These are phyloP conservation scores for Apis dorsata DNA, from an alignment of 1,140 invertebrate species.

Conservation along the genomic window DNA sequence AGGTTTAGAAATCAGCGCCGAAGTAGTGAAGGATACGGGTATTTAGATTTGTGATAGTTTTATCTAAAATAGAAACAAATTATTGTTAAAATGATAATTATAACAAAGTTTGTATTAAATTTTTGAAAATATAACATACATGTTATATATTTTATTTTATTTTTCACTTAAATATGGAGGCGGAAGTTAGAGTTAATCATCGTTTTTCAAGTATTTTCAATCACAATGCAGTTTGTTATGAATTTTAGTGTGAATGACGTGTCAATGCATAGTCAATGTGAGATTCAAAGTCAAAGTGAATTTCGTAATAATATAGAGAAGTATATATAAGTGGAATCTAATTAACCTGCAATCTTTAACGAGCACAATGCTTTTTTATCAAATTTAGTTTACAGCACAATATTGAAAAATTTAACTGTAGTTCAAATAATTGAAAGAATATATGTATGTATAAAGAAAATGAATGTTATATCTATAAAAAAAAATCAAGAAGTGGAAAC, in stretches of 20 bases:
- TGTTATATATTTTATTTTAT: not conserved
- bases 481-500: slow-evolving; percentile 8
- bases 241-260: slow-evolving; percentile 58
- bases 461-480: slow-evolving; percentile 3
- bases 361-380: slow-evolving; percentile 21
- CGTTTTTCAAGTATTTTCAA: slow-evolving; percentile 41
- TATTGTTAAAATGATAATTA: slow-evolving; percentile 16
- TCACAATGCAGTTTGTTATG: slow-evolving; percentile 49
- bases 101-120: slow-evolving; percentile 6
- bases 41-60: slow-evolving; percentile 13
- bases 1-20: slow-evolving; percentile 34
- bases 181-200: slow-evolving; percentile 65
- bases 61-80: not conserved
- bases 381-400: slow-evolving; percentile 21
- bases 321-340: slow-evolving; percentile 13
- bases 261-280: slow-evolving; percentile 57
- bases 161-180: slow-evolving; percentile 62
- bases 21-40: slow-evolving; percentile 6
- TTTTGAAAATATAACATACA: slow-evolving; percentile 25
- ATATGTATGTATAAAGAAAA: slow-evolving; percentile 1
- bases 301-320: slow-evolving; percentile 61
- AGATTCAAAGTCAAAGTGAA: slow-evolving; percentile 43
- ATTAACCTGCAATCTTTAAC: slow-evolving; percentile 15
- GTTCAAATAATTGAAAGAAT: slow-evolving; percentile 2
- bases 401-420: slow-evolving; percentile 2